phyloP scores from a whole-genome alignment of 1,140 invertebrate species.

The Bombus confusus region DNA sequence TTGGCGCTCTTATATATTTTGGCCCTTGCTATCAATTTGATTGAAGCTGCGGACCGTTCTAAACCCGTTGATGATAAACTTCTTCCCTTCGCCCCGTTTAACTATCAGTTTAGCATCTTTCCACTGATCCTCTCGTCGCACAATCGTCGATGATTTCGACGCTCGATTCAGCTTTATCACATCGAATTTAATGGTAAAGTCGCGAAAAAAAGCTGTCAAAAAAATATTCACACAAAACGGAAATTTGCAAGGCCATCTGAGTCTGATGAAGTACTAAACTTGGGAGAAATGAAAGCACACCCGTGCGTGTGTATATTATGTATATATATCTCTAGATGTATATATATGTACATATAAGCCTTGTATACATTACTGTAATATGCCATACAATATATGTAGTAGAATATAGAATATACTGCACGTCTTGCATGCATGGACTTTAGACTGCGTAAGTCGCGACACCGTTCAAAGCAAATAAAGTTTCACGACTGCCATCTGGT shows the following conservation, averaged over 20 bases:
- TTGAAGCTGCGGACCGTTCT: constrained; percentile 25
- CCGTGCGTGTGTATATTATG: constrained; percentile 4
- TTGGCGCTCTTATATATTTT: constrained; percentile 5
- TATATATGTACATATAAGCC: background rate
- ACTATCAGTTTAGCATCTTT: constrained; percentile 48
- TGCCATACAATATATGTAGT: constrained; percentile 18
- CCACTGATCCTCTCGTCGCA: constrained; percentile 3
- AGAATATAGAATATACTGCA: constrained; percentile 15
- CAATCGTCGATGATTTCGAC: constrained; percentile 2
- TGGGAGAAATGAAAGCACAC: constrained; percentile 53
- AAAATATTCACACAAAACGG: constrained; percentile 12
- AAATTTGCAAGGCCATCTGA: constrained; percentile 43
- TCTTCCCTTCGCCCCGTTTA: constrained; percentile 5
- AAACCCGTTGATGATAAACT: constrained; percentile 14
- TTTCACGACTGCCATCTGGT: constrained; percentile 45
- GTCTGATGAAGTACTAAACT: constrained; percentile 44
- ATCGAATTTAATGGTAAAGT: constrained; percentile 32
- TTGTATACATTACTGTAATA: constrained; percentile 18
- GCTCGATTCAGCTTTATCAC: constrained; percentile 7
- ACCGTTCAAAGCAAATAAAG: background rate
- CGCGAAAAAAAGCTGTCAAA: constrained; percentile 10
- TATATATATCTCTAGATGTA: constrained; percentile 1
- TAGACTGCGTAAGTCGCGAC: constrained; percentile 16
- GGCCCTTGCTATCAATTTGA: constrained; percentile 15
- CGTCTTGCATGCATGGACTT: constrained; percentile 40